Base-by-base conservation (phyloP, 2,113 vertebrate species). In the Beaufortia kweichowensis region DNA sequence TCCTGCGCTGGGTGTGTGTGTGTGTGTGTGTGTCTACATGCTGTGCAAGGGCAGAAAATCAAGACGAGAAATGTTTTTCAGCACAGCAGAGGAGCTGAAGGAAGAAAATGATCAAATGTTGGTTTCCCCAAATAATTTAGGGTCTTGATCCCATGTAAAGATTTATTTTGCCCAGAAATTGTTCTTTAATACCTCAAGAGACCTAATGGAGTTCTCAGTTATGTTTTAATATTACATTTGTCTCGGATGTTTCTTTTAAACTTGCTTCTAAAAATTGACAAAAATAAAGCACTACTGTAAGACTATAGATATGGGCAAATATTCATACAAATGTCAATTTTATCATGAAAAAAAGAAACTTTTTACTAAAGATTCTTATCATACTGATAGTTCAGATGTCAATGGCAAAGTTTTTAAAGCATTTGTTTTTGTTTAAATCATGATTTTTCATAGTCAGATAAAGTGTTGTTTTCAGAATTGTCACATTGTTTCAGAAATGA, bases 241-340 rank as follows among this genome's bases (percentile, higher is more conserved):
- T 71, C 69, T 62, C 24, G 29, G n/a, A 62, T n/a, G n/a, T n/a
- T n/a, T n/a, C n/a, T n/a, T n/a, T n/a, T n/a, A n/a, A n/a, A n/a
- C n/a, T n/a, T n/a, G n/a, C n/a, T n/a, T n/a, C n/a, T 21, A 28
- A 23, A 31, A 29, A 60, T 19, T 28, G 29, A 59, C 57, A 72
- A 48, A 69, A 76, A 82, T 77, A 67, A 84, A 79, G 82, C 86
- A 86, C 82, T 80, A 80, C 33, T 7, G 33, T 35, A 35, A 3
- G 3, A 2, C 5, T 35, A 35, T 35, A n/a, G n/a, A n/a, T n/a
- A n/a, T n/a, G n/a, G n/a, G n/a, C n/a, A n/a, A n/a, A n/a, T n/a
- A n/a, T n/a, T n/a, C n/a, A n/a, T n/a, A n/a, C n/a, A n/a, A n/a
- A n/a, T n/a, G n/a, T n/a, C n/a, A n/a, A n/a, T n/a, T n/a, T n/a